phyloP scores from a whole-genome alignment of 30 jellyfish, hydroid and myxozoan genomes.

The Catostylus mosaicus region DNA sequence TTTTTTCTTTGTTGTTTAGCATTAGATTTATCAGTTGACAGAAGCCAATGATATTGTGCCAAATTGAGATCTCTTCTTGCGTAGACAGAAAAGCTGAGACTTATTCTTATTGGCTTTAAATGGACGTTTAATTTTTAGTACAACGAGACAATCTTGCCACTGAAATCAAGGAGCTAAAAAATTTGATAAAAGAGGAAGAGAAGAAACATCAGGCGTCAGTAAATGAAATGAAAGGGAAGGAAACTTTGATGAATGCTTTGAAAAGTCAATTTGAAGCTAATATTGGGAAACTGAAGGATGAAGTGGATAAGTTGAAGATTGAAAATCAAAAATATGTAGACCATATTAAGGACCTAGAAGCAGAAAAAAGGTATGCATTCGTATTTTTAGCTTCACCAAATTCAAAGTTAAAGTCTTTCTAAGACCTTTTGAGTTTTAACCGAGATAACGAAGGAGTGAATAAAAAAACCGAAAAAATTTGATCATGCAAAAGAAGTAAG shows the following conservation, averaged over 20 bases:
- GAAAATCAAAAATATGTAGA: conserved; percentile 2
- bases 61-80: neutral
- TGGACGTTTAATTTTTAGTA: conserved; percentile 15
- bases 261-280: conserved; percentile 55
- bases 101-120: neutral
- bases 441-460: neutral
- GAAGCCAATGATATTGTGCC: neutral
- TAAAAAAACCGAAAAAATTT: neutral
- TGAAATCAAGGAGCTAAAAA: conserved; percentile 48
- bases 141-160: conserved; percentile 51
- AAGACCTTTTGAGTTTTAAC: no score
- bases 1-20: neutral
- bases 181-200: conserved; percentile 35
- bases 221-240: conserved; percentile 47
- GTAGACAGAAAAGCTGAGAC: neutral
- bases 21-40: neutral
- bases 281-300: conserved; percentile 34
- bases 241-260: conserved; percentile 41
- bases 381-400: neutral
- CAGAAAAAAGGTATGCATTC: conserved; percentile 31
- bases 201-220: conserved; percentile 20
- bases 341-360: conserved; percentile 27
- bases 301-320: conserved; percentile 30
- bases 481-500: neutral
- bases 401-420: neutral